Percentiles rank a stretch among this genome's conserved stretches.
These are phyloP conservation scores for Amorpha juglandis DNA, from an alignment of 2,888 invertebrate genomes.

Conservation along the genomic window DNA sequence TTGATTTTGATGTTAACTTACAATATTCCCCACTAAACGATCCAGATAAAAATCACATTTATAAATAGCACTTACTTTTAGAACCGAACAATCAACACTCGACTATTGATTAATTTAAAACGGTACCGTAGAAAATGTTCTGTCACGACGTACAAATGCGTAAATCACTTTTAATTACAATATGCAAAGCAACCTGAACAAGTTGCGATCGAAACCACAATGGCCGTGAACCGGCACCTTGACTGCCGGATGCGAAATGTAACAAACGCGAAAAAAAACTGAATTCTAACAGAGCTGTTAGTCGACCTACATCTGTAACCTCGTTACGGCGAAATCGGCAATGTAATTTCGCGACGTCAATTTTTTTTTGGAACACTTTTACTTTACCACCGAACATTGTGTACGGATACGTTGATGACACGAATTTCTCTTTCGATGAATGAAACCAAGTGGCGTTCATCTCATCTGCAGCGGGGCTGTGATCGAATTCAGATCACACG, in stretches of 20 bases:
- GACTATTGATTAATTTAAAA: slow-evolving; percentile 25
- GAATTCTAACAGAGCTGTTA: slow-evolving; percentile 76
- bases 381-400: slow-evolving; percentile 69
- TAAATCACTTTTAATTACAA: slow-evolving; percentile 44
- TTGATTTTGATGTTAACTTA: not conserved
- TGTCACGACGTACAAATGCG: slow-evolving; percentile 32
- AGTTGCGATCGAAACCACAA: slow-evolving; percentile 51
- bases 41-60: not conserved
- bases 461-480: slow-evolving; percentile 6
- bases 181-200: slow-evolving; percentile 42
- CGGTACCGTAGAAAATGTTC: slow-evolving; percentile 31
- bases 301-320: slow-evolving; percentile 79
- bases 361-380: slow-evolving; percentile 82
- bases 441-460: slow-evolving; percentile 30
- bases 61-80: not conserved
- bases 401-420: slow-evolving; percentile 74
- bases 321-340: slow-evolving; percentile 81
- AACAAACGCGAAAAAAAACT: slow-evolving; percentile 64
- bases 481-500: not conserved
- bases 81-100: slow-evolving; percentile 11
- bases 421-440: slow-evolving; percentile 82
- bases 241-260: slow-evolving; percentile 61
- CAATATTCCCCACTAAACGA: not conserved
- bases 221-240: slow-evolving; percentile 66
- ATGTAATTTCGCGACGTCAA: slow-evolving; percentile 82